A percentile compares a stretch with the other conserved stretches of the same genome.
Evolutionary conservation across 2,797 vertebrate species (phyloP).

Genomic region (Pagetopsis macropterus): DNA sequence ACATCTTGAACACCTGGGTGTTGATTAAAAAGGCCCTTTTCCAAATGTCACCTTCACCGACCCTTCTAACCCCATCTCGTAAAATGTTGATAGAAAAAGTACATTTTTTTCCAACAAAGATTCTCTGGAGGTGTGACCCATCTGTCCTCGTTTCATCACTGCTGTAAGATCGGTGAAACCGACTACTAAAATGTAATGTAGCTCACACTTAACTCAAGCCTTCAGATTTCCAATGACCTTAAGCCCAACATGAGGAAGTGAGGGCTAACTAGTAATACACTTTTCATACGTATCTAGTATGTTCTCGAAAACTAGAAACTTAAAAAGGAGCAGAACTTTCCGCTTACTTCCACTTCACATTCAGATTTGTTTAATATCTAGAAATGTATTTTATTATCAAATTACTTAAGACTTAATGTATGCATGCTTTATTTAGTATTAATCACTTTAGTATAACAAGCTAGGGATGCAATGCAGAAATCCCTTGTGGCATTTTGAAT

Average conservation of each 20-base stretch:
- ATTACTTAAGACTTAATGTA: not conserved
- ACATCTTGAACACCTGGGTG: not conserved
- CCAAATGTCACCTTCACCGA: not conserved
- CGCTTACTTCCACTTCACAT: not conserved
- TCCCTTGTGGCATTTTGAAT: not conserved
- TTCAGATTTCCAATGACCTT: constrained; percentile 20
- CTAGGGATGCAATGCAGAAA: not conserved
- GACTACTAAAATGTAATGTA: constrained; percentile 16
- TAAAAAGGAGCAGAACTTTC: not conserved
- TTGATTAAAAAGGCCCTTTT: not conserved
- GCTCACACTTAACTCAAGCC: constrained; percentile 7
- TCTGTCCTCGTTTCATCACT: constrained; percentile 23
- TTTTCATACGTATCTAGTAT: not conserved
- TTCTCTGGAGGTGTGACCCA: constrained; percentile 27
- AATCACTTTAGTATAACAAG: constrained; percentile 2
- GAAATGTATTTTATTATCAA: constrained; percentile 1
- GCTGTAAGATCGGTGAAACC: constrained; percentile 17
- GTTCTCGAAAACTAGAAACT: not conserved
- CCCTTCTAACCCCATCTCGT: not conserved
- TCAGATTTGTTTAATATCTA: not conserved
- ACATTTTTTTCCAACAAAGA: not conserved
- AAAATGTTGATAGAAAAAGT: not conserved
- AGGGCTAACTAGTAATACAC: not conserved
- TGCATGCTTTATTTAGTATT: constrained; percentile 14
- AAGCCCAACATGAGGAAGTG: not conserved